Percentiles rank a stretch among this genome's conserved stretches.
Evolutionary conservation across 2,797 vertebrate species (phyloP).

Genomic region (Anableps anableps): DNA sequence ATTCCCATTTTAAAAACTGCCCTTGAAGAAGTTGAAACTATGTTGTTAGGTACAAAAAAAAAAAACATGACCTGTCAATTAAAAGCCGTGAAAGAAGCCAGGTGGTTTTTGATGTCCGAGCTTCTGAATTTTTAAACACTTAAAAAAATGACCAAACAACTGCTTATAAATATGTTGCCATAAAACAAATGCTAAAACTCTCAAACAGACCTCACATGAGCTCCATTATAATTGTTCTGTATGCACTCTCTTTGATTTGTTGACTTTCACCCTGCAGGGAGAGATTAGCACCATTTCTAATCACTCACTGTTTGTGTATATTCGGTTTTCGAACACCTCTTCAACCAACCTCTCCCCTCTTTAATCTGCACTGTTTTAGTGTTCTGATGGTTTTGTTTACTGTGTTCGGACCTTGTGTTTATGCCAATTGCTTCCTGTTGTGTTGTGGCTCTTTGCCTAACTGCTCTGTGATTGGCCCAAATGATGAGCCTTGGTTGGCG

Average conservation of each 20-base stretch:
- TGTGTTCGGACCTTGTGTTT: conserved; percentile 68
- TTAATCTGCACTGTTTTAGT: conserved; percentile 68
- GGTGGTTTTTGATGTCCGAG: conserved; percentile 15
- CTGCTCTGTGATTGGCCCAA: conserved; percentile 57
- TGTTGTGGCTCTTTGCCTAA: conserved; percentile 43
- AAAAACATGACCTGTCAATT: conserved; percentile 32
- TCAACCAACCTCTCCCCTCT: conserved; percentile 49
- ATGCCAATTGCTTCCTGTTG: conserved; percentile 71
- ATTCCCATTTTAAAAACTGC: neutral
- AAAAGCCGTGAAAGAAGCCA: conserved; percentile 34
- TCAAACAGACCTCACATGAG: conserved; percentile 20
- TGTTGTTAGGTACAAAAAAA: neutral
- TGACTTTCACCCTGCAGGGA: conserved; percentile 42
- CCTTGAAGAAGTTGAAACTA: conserved; percentile 3
- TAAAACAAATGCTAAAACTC: conserved; percentile 19
- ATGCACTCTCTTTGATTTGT: conserved; percentile 54
- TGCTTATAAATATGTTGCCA: conserved; percentile 15
- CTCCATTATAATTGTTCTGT: conserved; percentile 12
- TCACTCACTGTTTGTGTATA: conserved; percentile 61
- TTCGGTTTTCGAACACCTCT: conserved; percentile 68
- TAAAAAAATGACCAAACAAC: conserved; percentile 10
- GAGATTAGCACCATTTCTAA: conserved; percentile 53
- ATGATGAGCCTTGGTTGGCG: conserved; percentile 39
- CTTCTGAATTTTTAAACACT: conserved; percentile 21
- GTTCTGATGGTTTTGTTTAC: conserved; percentile 63